Evolutionary conservation across 2,888 invertebrate genomes (phyloP), one percentile per base, ranked within the genome.

Genomic region (Oeneis ivallda): DNA sequence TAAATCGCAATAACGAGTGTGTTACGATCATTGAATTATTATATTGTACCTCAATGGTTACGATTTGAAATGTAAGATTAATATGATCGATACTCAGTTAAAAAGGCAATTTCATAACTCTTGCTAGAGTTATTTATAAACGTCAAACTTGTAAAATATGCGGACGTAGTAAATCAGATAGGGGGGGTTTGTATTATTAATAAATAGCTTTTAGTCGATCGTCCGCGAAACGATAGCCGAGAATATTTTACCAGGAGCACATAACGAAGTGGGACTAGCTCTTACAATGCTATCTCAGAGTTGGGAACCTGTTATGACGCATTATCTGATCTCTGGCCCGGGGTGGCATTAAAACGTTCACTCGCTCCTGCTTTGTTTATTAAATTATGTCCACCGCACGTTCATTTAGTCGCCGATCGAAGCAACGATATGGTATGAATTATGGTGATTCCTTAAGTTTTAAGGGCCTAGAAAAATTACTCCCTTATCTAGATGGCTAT

Each of bases 331-430:
- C 82, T 83, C 81, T 83, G 83, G 87, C 86, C 85, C 76, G 84
- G 87, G 89, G 89, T 90, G 90, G 75, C 74, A 74, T 75, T 72
- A 72, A 72, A 70, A 66, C 64, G 71, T 66, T 65, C 65, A 61
- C 61, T 80, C 74, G 82, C 79, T 75, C 80, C 87, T 89, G 90
- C 89, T 91, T 92, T 91, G 92, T 92, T 92, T 92, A 92, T 92
- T 92, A 92, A 91, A 92, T 91, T 89, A 91, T 90, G 90, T 91
- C 89, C 87, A 83, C 84, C 82, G 81, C 75, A 84, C 89, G 87
- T 89, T 90, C 89, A 87, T 90, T 91, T 91, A 88, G 87, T 87
- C 89, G 86, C 87, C 88, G 91, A 91, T 91, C 83, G 75, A 71
- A 79, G 77, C 75, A 74, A 79, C 83, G 91, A 91, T 90, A 91